Percentiles rank a stretch among this genome's conserved stretches.
These are phyloP conservation scores for Euphysa ruthae DNA, from an alignment of 30 jellyfish, hydroid and myxozoan genomes.

Conservation along the genomic window DNA sequence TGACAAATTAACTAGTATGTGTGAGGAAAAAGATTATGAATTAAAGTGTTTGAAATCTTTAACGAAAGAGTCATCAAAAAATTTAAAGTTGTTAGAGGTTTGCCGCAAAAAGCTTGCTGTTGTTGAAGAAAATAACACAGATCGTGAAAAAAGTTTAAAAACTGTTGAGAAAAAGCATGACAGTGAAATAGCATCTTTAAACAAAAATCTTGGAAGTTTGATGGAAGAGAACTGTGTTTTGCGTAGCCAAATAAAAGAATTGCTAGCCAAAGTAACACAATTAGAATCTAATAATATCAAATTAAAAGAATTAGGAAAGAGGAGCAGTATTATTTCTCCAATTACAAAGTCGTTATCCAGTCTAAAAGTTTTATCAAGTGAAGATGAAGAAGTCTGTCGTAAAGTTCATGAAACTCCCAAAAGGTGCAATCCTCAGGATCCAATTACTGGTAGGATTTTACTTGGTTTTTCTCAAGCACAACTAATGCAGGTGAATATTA, in stretches of 20 bases:
- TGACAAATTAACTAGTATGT: conserved; percentile 4
- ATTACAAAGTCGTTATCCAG: conserved; percentile 18
- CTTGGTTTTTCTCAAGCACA: too few relatives aligned
- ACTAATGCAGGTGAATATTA: too few relatives aligned
- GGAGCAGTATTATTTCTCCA: conserved; percentile 12
- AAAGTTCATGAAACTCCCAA: background rate
- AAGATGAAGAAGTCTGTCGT: conserved; percentile 7
- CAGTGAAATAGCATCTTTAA: background rate
- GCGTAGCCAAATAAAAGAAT: conserved; percentile 27
- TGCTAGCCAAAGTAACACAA: conserved; percentile 1
- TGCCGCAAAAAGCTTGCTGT: conserved; percentile 9
- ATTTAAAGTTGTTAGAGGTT: conserved; percentile 8
- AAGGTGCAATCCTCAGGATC: background rate
- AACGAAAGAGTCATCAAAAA: conserved; percentile 1
- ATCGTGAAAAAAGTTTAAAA: background rate
- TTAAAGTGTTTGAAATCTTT: background rate
- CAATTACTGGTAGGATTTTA: background rate
- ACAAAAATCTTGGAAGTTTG: background rate
- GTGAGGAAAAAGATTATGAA: conserved; percentile 17
- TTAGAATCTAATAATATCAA: background rate
- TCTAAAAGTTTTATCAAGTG: conserved; percentile 27
- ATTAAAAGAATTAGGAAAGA: conserved; percentile 1
- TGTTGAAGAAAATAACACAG: conserved; percentile 3
- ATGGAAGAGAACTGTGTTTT: conserved; percentile 16
- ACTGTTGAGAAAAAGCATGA: background rate